phyloP scores from a whole-genome alignment of 2,797 vertebrate genomes.

The Gambelia wislizenii region DNA sequence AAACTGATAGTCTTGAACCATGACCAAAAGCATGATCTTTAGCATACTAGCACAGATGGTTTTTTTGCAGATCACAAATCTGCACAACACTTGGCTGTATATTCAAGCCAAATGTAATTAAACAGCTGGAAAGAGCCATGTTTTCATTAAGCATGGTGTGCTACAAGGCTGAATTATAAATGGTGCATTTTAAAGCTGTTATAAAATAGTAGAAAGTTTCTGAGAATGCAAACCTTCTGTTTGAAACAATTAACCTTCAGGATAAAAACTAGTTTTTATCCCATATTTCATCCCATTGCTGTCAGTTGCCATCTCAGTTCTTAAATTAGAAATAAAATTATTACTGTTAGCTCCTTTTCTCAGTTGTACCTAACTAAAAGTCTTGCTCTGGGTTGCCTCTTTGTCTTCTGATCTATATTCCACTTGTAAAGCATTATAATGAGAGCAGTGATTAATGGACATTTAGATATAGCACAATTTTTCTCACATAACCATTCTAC shows the following conservation, averaged over 20 bases:
- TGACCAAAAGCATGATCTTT: constrained; percentile 67
- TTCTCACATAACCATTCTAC: not conserved
- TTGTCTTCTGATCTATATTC: not conserved
- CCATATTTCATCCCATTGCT: constrained; percentile 36
- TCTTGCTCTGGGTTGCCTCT: not conserved
- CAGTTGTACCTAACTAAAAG: not conserved
- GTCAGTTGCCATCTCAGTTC: not conserved
- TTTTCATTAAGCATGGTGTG: constrained; percentile 52
- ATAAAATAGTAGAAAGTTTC: constrained; percentile 45
- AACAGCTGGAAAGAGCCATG: constrained; percentile 66
- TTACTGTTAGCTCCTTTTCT: not conserved
- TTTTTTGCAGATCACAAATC: constrained; percentile 78
- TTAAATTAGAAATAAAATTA: constrained; percentile 17
- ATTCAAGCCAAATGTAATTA: constrained; percentile 77
- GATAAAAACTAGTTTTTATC: constrained; percentile 42
- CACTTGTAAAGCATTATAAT: constrained; percentile 18
- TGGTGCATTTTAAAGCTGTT: constrained; percentile 54
- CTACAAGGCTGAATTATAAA: constrained; percentile 45
- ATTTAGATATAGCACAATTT: not conserved
- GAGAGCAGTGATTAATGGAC: not conserved
- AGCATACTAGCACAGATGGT: constrained; percentile 48
- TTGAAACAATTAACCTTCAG: constrained; percentile 52
- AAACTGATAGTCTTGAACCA: constrained; percentile 66
- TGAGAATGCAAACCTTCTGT: constrained; percentile 15
- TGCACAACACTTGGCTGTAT: constrained; percentile 62